Evolutionary conservation across 2,888 invertebrate genomes (phyloP).

Genomic region (Lycia hirtaria): DNA sequence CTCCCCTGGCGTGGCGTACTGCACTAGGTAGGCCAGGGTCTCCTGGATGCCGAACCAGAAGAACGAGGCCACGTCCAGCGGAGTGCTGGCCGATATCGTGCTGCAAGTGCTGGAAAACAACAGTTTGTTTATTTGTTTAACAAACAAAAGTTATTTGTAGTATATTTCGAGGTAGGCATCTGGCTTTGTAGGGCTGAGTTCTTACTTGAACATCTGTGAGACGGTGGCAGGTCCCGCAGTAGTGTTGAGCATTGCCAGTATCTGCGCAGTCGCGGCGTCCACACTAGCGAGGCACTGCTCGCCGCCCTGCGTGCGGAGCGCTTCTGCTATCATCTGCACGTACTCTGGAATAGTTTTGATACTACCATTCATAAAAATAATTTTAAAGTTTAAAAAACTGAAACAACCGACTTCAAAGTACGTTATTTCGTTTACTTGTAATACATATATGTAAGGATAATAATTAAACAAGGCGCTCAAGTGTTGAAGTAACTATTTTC

Average conservation of each 20-base stretch:
- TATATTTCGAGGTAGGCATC: too few relatives aligned
- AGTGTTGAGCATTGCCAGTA: slow-evolving; percentile 58
- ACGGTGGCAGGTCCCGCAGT: slow-evolving; percentile 58
- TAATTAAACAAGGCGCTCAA: too few relatives aligned
- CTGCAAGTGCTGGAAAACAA: slow-evolving; percentile 67
- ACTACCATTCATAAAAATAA: too few relatives aligned
- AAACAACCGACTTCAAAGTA: too few relatives aligned
- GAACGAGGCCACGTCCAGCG: slow-evolving; percentile 71
- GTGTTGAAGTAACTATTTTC: too few relatives aligned
- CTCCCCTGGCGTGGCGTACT: slow-evolving; percentile 63
- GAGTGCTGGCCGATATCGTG: slow-evolving; percentile 47
- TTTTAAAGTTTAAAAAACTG: too few relatives aligned
- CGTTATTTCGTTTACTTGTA: too few relatives aligned
- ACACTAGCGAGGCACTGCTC: slow-evolving; percentile 70
- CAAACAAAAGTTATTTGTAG: too few relatives aligned
- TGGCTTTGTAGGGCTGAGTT: not conserved
- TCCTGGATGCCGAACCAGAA: slow-evolving; percentile 74
- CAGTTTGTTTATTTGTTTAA: too few relatives aligned
- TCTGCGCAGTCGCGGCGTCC: slow-evolving; percentile 60
- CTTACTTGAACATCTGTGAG: slow-evolving; percentile 76
- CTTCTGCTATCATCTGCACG: slow-evolving; percentile 78
- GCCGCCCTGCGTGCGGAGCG: slow-evolving; percentile 69
- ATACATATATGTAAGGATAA: too few relatives aligned
- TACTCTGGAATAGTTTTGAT: slow-evolving; percentile 82
- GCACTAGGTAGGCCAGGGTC: slow-evolving; percentile 69